A percentile compares a stretch with the other conserved stretches of the same genome.
phyloP scores from a whole-genome alignment of 30 jellyfish, hydroid and myxozoan species.

The Calvadosia cruxmelitensis region DNA sequence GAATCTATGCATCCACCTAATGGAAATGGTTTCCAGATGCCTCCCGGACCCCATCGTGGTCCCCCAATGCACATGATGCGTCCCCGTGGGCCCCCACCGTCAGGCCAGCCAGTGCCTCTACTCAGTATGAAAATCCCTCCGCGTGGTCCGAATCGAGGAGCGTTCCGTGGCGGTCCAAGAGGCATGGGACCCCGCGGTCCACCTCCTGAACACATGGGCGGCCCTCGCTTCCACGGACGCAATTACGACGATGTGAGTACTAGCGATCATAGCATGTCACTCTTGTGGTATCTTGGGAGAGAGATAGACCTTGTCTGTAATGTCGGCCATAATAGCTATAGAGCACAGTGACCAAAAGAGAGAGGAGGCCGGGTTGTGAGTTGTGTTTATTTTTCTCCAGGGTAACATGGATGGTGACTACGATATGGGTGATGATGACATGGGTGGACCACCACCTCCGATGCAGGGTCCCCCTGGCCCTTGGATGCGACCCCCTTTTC shows the following conservation, averaged over 20 bases:
- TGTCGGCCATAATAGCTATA: no score
- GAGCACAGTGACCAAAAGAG: no score
- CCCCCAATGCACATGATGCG: slow-evolving; percentile 18
- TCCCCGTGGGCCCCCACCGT: slow-evolving; percentile 36
- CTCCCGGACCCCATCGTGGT: slow-evolving; percentile 36
- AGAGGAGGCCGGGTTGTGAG: not conserved
- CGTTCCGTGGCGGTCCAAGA: slow-evolving; percentile 45
- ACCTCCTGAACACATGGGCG: slow-evolving; percentile 17
- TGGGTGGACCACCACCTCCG: not conserved
- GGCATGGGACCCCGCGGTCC: slow-evolving; percentile 32
- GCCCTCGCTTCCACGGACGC: slow-evolving; percentile 9
- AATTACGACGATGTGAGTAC: not conserved
- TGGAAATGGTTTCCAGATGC: slow-evolving; percentile 3
- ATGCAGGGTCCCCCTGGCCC: slow-evolving; percentile 1
- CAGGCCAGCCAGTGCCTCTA: slow-evolving; percentile 9
- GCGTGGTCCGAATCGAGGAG: not conserved
- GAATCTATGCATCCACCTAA: not conserved
- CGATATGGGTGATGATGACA: not conserved
- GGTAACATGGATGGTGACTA: slow-evolving; percentile 1
- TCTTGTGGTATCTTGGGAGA: no score
- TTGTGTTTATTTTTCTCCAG: not conserved
- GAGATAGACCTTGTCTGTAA: no score
- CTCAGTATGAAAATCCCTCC: not conserved
- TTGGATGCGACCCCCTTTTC: slow-evolving; percentile 1
- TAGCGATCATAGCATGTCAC: no score